phyloP scores from a whole-genome alignment of 2,888 invertebrate genomes.

The Phania funesta region DNA sequence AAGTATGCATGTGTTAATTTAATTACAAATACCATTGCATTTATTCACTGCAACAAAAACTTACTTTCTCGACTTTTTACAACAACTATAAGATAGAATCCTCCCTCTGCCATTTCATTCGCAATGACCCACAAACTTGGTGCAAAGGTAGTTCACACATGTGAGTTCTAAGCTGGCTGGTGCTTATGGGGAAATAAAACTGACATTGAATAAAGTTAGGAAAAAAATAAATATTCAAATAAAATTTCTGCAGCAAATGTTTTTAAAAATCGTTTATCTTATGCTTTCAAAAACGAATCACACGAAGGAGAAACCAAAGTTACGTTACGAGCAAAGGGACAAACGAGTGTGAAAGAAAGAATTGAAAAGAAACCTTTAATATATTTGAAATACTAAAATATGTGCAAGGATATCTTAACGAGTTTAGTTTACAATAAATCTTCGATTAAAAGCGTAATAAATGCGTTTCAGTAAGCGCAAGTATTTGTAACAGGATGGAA shows the following conservation, averaged over 20 bases:
- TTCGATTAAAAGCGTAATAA: constrained; percentile 71
- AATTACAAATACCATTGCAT: too few species aligned
- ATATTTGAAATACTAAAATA: constrained; percentile 32
- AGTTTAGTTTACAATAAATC: constrained; percentile 69
- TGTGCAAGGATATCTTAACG: constrained; percentile 56
- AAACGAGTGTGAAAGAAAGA: neutral
- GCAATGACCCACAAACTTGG: too few species aligned
- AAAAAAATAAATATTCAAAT: constrained; percentile 24
- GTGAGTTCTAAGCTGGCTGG: too few species aligned
- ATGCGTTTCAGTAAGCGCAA: constrained; percentile 68
- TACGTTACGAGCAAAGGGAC: constrained; percentile 12
- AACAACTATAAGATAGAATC: too few species aligned
- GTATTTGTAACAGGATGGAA: constrained; percentile 25
- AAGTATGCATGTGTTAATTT: too few species aligned
- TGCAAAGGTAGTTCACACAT: too few species aligned
- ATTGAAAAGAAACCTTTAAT: constrained; percentile 2
- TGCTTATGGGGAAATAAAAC: too few species aligned
- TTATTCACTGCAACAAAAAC: too few species aligned
- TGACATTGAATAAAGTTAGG: too few species aligned
- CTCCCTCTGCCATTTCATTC: too few species aligned
- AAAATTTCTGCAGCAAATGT: constrained; percentile 67
- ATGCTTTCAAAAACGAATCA: constrained; percentile 42
- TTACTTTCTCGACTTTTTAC: too few species aligned
- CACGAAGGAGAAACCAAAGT: constrained; percentile 29
- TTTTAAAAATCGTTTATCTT: constrained; percentile 72